These are phyloP conservation scores for Oscheius sp. DNA, from an alignment of 1,140 invertebrate species.

Conservation along the genomic window DNA sequence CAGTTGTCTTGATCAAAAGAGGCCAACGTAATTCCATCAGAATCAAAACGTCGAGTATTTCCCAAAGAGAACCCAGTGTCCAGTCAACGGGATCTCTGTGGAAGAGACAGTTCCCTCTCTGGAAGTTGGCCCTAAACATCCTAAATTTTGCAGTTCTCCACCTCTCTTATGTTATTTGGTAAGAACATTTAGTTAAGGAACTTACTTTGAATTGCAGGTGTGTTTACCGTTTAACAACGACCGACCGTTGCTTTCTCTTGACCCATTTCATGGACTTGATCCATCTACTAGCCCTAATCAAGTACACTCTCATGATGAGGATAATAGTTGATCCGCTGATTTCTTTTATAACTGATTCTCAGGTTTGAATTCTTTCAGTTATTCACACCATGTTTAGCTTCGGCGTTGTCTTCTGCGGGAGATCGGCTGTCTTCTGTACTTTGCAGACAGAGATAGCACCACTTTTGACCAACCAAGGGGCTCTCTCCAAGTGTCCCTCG, in stretches of 20 bases:
- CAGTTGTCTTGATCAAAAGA: constrained; percentile 44
- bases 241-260: constrained; percentile 31
- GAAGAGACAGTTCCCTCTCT: constrained; percentile 46
- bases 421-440: too few species aligned
- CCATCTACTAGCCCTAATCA: constrained; percentile 27
- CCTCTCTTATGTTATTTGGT: constrained; percentile 53
- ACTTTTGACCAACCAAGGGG: too few species aligned
- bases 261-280: constrained; percentile 31
- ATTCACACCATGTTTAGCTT: too few species aligned
- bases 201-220: constrained; percentile 2
- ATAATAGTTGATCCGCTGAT: constrained; percentile 40
- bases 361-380: constrained; percentile 19
- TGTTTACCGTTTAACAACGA: constrained; percentile 29
- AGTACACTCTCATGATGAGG: constrained; percentile 23
- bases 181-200: background rate
- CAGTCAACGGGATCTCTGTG: background rate
- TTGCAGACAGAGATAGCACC: too few species aligned
- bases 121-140: constrained; percentile 54
- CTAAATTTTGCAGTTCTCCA: constrained; percentile 51
- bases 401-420: too few species aligned
- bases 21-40: constrained; percentile 13
- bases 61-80: constrained; percentile 23
- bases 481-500: too few species aligned
- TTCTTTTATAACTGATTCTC: constrained; percentile 40
- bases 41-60: constrained; percentile 13